Base-by-base conservation (phyloP, 2,888 invertebrate species). In the Netelia fuscicornis region DNA sequence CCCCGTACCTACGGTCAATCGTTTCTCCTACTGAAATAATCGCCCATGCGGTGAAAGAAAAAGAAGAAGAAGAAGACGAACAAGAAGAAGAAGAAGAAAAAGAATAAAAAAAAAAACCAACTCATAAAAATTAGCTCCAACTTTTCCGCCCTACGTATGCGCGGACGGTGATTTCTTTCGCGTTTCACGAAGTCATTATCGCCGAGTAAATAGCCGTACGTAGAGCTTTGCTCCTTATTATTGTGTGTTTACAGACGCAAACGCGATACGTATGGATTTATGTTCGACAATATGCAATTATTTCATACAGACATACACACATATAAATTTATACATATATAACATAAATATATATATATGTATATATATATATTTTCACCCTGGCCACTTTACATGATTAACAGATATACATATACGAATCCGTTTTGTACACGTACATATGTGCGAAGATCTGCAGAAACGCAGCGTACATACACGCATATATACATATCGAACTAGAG, bases 201-300 rank as follows among this genome's bases (percentile, higher is more conserved):
- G 25, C 8, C 64, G 37, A 62, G 25, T 52, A 64, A n/a, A 25
- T n/a, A 20, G 9, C 42, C 56, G 20, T 11, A 20, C 37, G 48
- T 64, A 30, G 10, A 2, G 52, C 23, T 60, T 42, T 2, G n/a
- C 56, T 54, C 30, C 20, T 80, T 72, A 72, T 88, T 87, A 88
- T 87, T 84, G 86, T 84, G 83, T 78, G 88, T 88, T 90, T 87
- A 88, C 86, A 86, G 88, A 89, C 87, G 87, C 88, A 86, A 85
- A 84, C 85, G 87, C 88, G 87, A 83, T 86, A 89, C 86, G 87
- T 86, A 89, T 89, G 88, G 89, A 90, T 90, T 92, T 90, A 89
- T 87, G 89, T 89, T 87, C 90, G 88, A 88, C 89, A 89, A 90
- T 90, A 87, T 89, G 89, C 89, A 90, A 91, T 90, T 90, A 90